phyloP scores from a whole-genome alignment of 2,113 vertebrate genomes.

The Ictalurus furcatus region DNA sequence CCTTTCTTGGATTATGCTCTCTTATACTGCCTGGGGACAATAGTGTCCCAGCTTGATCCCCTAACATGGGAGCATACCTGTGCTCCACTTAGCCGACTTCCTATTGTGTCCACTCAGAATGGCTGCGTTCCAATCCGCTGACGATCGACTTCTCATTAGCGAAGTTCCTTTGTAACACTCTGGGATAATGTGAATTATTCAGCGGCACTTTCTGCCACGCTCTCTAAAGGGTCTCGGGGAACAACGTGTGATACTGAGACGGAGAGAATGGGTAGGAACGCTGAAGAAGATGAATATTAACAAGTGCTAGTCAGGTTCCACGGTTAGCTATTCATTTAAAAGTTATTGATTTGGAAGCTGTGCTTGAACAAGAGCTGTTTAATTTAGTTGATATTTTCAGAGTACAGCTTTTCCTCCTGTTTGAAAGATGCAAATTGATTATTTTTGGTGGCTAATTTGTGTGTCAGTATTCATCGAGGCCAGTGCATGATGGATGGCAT shows the following conservation, averaged over 20 bases:
- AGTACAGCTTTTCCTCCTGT: not conserved
- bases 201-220: not conserved
- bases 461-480: not conserved
- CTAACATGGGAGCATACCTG: constrained; percentile 33
- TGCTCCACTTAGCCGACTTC: constrained; percentile 20
- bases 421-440: not conserved
- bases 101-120: constrained; percentile 44
- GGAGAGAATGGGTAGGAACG: too few species aligned
- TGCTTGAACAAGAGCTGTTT: not conserved
- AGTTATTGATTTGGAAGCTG: not conserved
- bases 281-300: not conserved
- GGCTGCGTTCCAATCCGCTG: constrained; percentile 45
- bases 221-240: not conserved
- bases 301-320: not conserved
- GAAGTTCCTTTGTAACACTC: not conserved
- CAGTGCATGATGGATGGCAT: not conserved
- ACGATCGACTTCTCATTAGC: constrained; percentile 30
- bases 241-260: not conserved
- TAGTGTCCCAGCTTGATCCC: constrained; percentile 24
- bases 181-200: constrained; percentile 6
- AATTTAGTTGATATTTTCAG: not conserved
- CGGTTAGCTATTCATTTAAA: not conserved
- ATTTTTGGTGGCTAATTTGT: not conserved
- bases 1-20: constrained; percentile 6
- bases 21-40: constrained; percentile 20